Evolutionary conservation across 37 sponge, comb jelly and placozoan genomes (phyloP).

Genomic region (Corticium candelabrum): DNA sequence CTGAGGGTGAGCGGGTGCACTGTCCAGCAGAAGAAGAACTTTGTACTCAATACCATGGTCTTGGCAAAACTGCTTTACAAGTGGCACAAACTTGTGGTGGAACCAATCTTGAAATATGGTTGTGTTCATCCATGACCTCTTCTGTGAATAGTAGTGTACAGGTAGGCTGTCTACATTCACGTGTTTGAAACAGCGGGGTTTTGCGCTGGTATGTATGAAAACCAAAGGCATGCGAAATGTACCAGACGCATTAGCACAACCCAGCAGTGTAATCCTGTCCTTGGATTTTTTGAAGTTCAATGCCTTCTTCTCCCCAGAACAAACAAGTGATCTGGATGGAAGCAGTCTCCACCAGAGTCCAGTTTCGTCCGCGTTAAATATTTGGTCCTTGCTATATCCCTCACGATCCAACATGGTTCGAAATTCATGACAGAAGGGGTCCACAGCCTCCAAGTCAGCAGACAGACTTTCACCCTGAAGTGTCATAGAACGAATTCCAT

Average conservation of each 20-base stretch:
- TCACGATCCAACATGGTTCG: slow-evolving; percentile 13
- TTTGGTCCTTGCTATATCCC: slow-evolving; percentile 23
- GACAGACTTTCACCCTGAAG: slow-evolving; percentile 31
- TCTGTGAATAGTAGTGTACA: neutral
- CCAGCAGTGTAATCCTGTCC: neutral
- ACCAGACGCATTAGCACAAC: neutral
- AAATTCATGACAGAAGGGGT: slow-evolving; percentile 17
- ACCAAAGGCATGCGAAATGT: neutral
- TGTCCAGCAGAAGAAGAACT: slow-evolving; percentile 6
- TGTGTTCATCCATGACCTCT: neutral
- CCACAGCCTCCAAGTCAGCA: slow-evolving; percentile 16
- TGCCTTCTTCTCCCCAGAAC: slow-evolving; percentile 6
- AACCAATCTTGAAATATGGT: neutral
- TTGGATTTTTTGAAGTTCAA: neutral
- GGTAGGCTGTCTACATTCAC: neutral
- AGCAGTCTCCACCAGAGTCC: slow-evolving; percentile 25
- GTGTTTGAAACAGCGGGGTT: neutral
- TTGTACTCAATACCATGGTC: slow-evolving; percentile 1
- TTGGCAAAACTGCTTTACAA: neutral
- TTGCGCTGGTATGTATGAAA: neutral
- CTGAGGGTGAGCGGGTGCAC: neutral
- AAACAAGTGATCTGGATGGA: slow-evolving; percentile 25
- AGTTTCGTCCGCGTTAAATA: slow-evolving; percentile 32
- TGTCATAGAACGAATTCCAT: slow-evolving; percentile 11
- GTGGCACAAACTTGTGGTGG: neutral